These are phyloP conservation scores for Falcunculus frontatus DNA, from an alignment of 2,113 vertebrate species.

Conservation along the genomic window DNA sequence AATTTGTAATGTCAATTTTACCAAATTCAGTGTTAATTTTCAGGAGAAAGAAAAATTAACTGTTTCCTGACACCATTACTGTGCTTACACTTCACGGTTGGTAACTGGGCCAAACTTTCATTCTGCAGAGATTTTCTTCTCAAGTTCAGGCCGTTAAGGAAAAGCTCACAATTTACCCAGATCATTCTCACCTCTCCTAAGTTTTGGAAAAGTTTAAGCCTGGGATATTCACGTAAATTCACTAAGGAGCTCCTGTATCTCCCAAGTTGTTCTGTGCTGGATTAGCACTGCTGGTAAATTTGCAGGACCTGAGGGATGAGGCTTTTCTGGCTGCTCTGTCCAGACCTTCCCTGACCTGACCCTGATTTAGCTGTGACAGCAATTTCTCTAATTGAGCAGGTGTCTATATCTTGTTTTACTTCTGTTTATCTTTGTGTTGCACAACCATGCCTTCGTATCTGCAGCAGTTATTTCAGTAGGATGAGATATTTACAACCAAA, in stretches of 20 bases:
- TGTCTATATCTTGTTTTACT: background rate
- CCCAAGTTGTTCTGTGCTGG: background rate
- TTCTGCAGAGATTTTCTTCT: background rate
- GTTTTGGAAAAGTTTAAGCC: background rate
- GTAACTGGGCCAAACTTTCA: background rate
- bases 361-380: background rate
- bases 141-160: background rate
- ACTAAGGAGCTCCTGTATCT: background rate
- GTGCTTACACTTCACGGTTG: background rate
- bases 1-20: background rate
- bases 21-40: background rate
- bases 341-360: background rate
- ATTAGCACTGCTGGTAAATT: background rate
- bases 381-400: background rate
- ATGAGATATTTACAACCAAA: background rate
- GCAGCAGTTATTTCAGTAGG: background rate
- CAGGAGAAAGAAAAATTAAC: background rate
- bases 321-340: background rate
- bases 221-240: background rate
- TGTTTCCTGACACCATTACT: background rate
- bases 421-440: background rate
- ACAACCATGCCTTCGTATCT: background rate
- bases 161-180: background rate
- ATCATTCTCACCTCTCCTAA: background rate
- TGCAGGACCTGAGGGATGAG: background rate